Evolutionary conservation across 2,113 vertebrate species (phyloP).

Genomic region (Opisthocomus hoazin): DNA sequence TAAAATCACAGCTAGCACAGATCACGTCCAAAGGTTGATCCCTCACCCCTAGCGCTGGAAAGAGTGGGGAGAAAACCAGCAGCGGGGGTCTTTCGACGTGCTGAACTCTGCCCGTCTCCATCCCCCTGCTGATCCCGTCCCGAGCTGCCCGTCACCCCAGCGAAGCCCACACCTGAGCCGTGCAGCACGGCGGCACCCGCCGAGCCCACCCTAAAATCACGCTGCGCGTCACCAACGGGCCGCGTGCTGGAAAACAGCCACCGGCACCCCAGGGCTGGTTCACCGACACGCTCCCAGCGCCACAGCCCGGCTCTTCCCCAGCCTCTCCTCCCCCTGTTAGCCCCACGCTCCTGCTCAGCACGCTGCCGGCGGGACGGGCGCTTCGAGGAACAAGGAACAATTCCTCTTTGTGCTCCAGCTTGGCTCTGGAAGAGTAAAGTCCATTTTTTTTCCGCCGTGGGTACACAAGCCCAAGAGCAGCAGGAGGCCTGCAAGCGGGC

Average conservation of each 20-base stretch:
- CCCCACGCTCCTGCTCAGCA: fast-evolving
- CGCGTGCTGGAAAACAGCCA: fast-evolving
- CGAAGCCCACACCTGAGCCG: not conserved
- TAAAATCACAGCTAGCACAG: not conserved
- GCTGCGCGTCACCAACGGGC: fast-evolving
- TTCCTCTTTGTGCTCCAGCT: not conserved
- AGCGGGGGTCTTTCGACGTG: not conserved
- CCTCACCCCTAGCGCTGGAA: not conserved
- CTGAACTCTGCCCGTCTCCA: not conserved
- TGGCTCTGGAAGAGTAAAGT: not conserved
- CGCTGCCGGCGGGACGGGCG: not conserved
- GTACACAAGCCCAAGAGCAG: not conserved
- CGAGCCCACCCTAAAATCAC: fast-evolving
- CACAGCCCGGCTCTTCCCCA: not conserved
- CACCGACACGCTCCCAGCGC: fast-evolving
- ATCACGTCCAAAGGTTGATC: not conserved
- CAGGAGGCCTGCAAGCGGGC: not conserved
- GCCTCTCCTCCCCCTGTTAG: not conserved
- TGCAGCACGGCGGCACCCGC: fast-evolving
- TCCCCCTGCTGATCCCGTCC: not conserved
- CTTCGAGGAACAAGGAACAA: not conserved
- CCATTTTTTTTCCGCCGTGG: not conserved
- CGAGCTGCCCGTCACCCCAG: fast-evolving
- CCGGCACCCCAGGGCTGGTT: too few relatives aligned
- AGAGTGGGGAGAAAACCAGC: not conserved